phyloP scores from a whole-genome alignment of 2,113 vertebrate species.

The Mystacornis crossleyi region DNA sequence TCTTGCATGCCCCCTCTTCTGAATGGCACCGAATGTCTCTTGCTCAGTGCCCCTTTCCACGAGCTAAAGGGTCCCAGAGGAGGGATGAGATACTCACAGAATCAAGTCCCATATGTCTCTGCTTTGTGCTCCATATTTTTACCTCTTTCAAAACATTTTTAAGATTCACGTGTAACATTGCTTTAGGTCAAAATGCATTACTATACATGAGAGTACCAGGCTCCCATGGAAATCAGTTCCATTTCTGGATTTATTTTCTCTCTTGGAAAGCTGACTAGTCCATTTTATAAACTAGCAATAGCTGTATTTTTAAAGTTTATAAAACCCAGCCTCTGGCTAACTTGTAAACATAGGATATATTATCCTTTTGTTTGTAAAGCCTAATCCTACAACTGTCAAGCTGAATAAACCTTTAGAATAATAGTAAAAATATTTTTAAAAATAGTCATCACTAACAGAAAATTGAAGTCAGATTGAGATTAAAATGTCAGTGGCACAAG shows the following conservation, averaged over 20 bases:
- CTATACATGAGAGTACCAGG: constrained; percentile 1
- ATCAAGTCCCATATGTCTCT: not conserved
- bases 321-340: constrained; percentile 59
- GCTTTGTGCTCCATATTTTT: not conserved
- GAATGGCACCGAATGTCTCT: not conserved
- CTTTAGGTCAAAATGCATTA: constrained; percentile 37
- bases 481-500: not conserved
- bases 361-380: constrained; percentile 58
- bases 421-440: constrained; percentile 11
- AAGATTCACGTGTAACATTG: not conserved
- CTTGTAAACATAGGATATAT: constrained; percentile 58
- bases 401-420: constrained; percentile 58
- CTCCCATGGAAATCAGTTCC: constrained; percentile 33
- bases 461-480: constrained; percentile 34
- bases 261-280: constrained; percentile 39
- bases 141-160: constrained; percentile 26
- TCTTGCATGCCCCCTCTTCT: fast-evolving
- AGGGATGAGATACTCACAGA: not conserved
- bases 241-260: constrained; percentile 26
- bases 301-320: constrained; percentile 63
- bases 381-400: constrained; percentile 54
- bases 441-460: not conserved
- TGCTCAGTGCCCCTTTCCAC: not conserved
- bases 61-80: not conserved
- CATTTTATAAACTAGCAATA: constrained; percentile 60